phyloP scores from a whole-genome alignment of 2,113 vertebrate genomes.

The Atherinomorus stipes region DNA sequence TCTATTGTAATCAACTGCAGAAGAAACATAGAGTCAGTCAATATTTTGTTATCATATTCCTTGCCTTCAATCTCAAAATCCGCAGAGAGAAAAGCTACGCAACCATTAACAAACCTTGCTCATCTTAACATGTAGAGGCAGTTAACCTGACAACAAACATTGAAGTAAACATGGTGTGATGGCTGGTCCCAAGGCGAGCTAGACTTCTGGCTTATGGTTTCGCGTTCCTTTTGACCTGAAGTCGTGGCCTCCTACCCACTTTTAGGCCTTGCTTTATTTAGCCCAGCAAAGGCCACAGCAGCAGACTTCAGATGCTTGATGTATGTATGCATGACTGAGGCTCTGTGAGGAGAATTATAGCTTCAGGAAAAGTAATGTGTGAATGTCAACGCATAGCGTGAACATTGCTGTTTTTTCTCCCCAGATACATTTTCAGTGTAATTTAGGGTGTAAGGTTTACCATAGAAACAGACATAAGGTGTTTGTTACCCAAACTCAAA shows the following conservation, averaged over 20 bases:
- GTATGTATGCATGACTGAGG: conserved; percentile 44
- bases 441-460: not conserved
- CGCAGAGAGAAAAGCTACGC: conserved; percentile 29
- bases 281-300: conserved; percentile 53
- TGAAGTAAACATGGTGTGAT: conserved; percentile 56
- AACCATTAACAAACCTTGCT: conserved; percentile 28
- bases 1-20: too few relatives aligned
- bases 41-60: too few relatives aligned
- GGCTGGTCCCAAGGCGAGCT: conserved; percentile 48
- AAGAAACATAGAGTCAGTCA: too few relatives aligned
- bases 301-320: conserved; percentile 59
- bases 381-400: conserved; percentile 15
- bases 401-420: not conserved
- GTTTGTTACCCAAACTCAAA: too few relatives aligned
- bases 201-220: conserved; percentile 66
- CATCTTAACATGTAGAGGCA: conserved; percentile 36
- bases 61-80: conserved; percentile 36
- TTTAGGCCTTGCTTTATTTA: conserved; percentile 79
- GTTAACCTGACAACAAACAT: conserved; percentile 54
- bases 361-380: conserved; percentile 32
- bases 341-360: conserved; percentile 26
- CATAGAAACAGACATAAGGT: not conserved
- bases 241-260: conserved; percentile 54
- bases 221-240: conserved; percentile 77
- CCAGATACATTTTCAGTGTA: not conserved